phyloP scores from a whole-genome alignment of 2,888 invertebrate genomes.

The Keiferia lycopersicella region DNA sequence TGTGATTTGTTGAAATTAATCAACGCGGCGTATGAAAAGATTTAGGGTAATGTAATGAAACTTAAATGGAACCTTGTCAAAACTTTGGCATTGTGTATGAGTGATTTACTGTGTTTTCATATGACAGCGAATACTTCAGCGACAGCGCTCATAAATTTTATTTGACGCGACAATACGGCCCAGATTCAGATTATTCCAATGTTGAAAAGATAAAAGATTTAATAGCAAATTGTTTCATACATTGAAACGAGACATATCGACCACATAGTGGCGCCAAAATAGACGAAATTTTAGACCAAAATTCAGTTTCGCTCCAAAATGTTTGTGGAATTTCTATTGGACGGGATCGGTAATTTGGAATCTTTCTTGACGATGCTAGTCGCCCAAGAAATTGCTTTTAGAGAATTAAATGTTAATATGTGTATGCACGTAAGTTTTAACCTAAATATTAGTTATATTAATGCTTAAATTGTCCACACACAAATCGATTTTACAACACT shows the following conservation, averaged over 20 bases:
- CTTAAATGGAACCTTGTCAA: background rate
- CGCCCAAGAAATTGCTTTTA: slow-evolving; percentile 75
- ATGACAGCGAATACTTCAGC: slow-evolving; percentile 8
- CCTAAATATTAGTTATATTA: slow-evolving; percentile 68
- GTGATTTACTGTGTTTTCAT: background rate
- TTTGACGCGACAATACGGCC: slow-evolving; percentile 73
- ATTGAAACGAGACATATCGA: slow-evolving; percentile 69
- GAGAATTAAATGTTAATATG: slow-evolving; percentile 70
- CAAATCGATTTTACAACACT: slow-evolving; percentile 74
- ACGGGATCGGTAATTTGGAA: slow-evolving; percentile 64
- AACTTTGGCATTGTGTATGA: background rate
- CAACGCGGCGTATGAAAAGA: background rate
- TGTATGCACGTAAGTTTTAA: slow-evolving; percentile 74
- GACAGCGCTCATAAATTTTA: slow-evolving; percentile 38
- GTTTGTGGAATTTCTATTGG: slow-evolving; percentile 37
- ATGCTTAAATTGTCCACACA: slow-evolving; percentile 79
- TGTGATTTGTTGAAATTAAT: background rate
- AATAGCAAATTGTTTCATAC: slow-evolving; percentile 72
- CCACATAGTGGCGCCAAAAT: slow-evolving; percentile 71
- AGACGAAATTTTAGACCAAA: slow-evolving; percentile 59
- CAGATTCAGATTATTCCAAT: slow-evolving; percentile 65
- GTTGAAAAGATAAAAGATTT: slow-evolving; percentile 72
- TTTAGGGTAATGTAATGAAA: background rate
- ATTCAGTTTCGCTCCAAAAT: slow-evolving; percentile 41
- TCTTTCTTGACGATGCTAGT: slow-evolving; percentile 79